Evolutionary conservation across 2,888 invertebrate genomes (phyloP), one percentile per base, ranked within the genome.

Genomic region (Bibio marci): DNA sequence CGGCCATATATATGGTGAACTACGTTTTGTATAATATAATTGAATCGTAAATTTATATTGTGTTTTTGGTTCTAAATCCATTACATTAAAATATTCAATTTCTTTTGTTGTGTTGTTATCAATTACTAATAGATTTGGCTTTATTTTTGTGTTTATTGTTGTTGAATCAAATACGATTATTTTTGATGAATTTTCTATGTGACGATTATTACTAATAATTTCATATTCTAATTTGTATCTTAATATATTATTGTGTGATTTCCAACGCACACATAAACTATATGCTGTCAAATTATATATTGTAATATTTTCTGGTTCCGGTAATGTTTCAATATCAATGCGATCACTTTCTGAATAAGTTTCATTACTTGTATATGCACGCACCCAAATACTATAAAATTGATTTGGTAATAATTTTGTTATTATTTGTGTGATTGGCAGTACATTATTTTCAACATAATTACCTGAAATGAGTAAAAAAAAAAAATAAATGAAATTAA

Each of bases 1-100:
- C 1, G 83, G 82, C 83, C 85, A 88, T 41, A 71, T 56, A 50
- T 76, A 83, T 1, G 68, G 62, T 11, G 69, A 63, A 0, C 66
- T 61, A 45, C 67, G 59, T 35, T 64, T 59, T n/a, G 70, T 66
- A 55, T 86, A 91, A 41, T 67, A 49, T 48, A 75, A 50, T 39
- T 63, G 62, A 12, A 90, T 58, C 31, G 78, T 69, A 58, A 90
- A 83, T 45, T 73, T 73, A 54, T 91, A 91, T 41, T 71, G 68
- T 0, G 80, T 79, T 50, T 79, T 77, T 0, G 91, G 83, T 40
- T 69, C 66, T 35, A 91, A 60, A 14, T 69, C 47, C 1, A 46
- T 40, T 13, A 62, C 41, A 2, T 48, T 45, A 38, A 40, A 17
- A 53, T 52, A 52, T 44, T 57, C 33, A 45, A 61, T 46, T 48